Conservation (phyloP, 1,140 invertebrate species). For the Eciton burchellii region DNA sequence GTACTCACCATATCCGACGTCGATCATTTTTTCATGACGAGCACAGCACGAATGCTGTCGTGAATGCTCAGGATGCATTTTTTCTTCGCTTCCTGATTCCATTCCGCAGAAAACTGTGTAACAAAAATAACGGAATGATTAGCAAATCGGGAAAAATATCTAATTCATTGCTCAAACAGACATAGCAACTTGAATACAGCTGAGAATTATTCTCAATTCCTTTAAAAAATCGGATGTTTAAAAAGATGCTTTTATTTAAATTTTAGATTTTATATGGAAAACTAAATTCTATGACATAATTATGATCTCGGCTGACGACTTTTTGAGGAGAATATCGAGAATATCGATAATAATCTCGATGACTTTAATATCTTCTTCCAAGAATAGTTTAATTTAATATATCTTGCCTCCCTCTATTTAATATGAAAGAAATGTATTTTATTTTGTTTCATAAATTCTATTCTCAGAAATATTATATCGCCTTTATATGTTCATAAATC, state of each 20-base stretch:
- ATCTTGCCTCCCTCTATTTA: no score
- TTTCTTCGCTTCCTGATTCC: constrained; percentile 41
- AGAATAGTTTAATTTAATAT: no score
- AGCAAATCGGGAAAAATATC: background rate
- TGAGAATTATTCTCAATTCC: no score
- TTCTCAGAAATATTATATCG: background rate
- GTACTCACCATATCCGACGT: constrained; percentile 80
- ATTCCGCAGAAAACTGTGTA: constrained; percentile 66
- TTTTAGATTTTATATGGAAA: background rate
- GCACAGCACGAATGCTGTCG: constrained; percentile 78
- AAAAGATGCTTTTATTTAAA: background rate
- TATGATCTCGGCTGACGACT: background rate
- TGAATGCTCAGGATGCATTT: constrained; percentile 60
- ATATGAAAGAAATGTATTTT: background rate
- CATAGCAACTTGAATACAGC: no score
- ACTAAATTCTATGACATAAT: background rate
- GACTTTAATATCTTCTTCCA: background rate
- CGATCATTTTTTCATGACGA: constrained; percentile 79
- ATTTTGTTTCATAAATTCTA: background rate
- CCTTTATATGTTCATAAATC: background rate
- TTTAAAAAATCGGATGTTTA: no score
- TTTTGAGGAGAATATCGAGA: background rate
- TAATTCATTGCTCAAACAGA: background rate
- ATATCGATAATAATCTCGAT: background rate
- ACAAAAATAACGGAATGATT: constrained; percentile 33